A percentile compares a stretch with the other conserved stretches of the same genome.
phyloP scores from a whole-genome alignment of 2,797 vertebrate species.

The Chromis chromis region DNA sequence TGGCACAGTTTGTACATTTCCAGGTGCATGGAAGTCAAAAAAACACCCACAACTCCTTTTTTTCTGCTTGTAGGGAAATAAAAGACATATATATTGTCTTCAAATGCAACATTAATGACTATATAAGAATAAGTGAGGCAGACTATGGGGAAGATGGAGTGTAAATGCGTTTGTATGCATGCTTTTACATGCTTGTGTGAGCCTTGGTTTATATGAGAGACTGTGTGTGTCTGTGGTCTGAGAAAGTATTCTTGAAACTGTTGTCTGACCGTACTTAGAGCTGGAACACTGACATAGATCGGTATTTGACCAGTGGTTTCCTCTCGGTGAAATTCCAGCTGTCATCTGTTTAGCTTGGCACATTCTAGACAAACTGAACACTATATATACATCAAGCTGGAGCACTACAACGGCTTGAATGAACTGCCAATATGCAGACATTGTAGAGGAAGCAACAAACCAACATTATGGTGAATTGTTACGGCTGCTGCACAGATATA shows the following conservation, averaged over 20 bases:
- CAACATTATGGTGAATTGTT: conserved; percentile 10
- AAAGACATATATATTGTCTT: conserved; percentile 40
- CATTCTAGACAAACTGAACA: conserved; percentile 40
- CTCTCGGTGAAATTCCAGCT: conserved; percentile 40
- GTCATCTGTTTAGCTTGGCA: conserved; percentile 61
- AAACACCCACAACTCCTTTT: conserved; percentile 11
- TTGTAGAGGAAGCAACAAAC: conserved; percentile 4
- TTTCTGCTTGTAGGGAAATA: neutral
- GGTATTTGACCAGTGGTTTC: conserved; percentile 62
- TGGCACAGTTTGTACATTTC: conserved; percentile 47
- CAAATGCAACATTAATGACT: conserved; percentile 26
- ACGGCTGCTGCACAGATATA: conserved; percentile 17
- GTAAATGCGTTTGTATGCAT: conserved; percentile 25
- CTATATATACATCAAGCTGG: conserved; percentile 38
- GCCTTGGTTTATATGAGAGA: conserved; percentile 6
- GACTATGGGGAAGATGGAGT: neutral
- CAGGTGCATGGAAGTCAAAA: conserved; percentile 58
- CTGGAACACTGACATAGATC: conserved; percentile 50
- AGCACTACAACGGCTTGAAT: conserved; percentile 13
- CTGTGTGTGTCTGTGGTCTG: conserved; percentile 32
- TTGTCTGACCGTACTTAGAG: conserved; percentile 29
- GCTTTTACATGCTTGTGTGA: conserved; percentile 11
- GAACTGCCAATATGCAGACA: conserved; percentile 21
- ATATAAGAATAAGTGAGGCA: neutral
- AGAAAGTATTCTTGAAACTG: conserved; percentile 32